Conservation (phyloP, 2,888 invertebrate species). For the Polymixis lichenea region DNA sequence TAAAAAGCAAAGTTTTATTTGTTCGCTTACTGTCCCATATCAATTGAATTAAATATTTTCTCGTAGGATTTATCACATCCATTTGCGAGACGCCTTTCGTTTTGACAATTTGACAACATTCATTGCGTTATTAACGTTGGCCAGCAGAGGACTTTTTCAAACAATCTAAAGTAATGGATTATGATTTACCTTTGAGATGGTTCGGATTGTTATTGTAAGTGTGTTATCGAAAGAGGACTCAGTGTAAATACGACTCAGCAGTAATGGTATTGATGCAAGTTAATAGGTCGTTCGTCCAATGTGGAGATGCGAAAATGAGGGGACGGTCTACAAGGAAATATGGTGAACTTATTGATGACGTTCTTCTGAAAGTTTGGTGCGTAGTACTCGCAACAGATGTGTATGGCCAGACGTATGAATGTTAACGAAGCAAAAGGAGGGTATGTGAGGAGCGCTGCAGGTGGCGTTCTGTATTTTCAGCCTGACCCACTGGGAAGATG, state of each 20-base stretch:
- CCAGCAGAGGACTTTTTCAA: neutral
- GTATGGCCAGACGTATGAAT: neutral
- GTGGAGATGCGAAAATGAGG: no score
- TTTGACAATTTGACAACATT: neutral
- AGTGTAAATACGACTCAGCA: neutral
- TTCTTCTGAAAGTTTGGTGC: neutral
- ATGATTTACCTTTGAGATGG: neutral
- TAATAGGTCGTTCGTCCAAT: neutral
- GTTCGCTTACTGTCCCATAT: neutral
- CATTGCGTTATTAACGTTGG: neutral
- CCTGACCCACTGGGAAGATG: no score
- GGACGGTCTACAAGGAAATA: neutral
- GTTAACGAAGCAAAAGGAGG: neutral
- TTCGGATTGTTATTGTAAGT: neutral
- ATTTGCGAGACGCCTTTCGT: no score
- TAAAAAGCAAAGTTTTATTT: slow-evolving; percentile 3
- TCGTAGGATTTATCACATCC: neutral
- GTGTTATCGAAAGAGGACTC: neutral
- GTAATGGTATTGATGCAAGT: neutral
- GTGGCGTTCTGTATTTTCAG: no score
- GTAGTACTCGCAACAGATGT: neutral
- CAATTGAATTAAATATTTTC: neutral
- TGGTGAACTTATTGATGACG: neutral
- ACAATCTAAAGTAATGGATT: neutral
- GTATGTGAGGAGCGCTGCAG: neutral